Evolutionary conservation across 23 tunicate species (phyloP).

Genomic region (Styela clava): DNA sequence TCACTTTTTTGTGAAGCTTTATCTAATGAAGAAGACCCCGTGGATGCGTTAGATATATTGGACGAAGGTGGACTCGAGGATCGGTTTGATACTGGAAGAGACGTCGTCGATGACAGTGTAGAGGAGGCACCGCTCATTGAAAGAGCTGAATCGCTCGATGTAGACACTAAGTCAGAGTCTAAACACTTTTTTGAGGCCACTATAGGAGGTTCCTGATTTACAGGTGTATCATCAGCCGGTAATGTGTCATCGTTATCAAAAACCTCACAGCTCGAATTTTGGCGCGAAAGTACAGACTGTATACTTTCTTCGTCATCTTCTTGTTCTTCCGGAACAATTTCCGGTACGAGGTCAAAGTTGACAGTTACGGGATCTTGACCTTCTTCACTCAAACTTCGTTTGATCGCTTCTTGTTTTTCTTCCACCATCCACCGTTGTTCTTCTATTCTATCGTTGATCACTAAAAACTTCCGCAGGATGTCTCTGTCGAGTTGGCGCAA

Average conservation of each 20-base stretch:
- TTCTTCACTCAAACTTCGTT: conserved; percentile 29
- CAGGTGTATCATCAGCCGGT: not conserved
- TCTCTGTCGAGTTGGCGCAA: conserved; percentile 70
- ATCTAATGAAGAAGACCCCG: not conserved
- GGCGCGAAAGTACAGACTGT: not conserved
- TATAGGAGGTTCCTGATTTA: not conserved
- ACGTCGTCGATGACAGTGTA: conserved; percentile 25
- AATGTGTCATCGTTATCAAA: not conserved
- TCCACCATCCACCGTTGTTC: conserved; percentile 72
- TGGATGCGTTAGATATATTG: conserved; percentile 18
- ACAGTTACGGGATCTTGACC: conserved; percentile 19
- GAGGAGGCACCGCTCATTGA: conserved; percentile 27
- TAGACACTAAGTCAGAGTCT: conserved; percentile 7
- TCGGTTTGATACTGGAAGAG: conserved; percentile 16
- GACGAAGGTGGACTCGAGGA: conserved; percentile 16
- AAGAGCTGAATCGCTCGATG: conserved; percentile 29
- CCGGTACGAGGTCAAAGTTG: conserved; percentile 9
- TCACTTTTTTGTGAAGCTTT: not conserved
- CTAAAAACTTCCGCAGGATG: conserved; percentile 62
- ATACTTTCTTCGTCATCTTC: conserved; percentile 22
- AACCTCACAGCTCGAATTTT: conserved; percentile 11
- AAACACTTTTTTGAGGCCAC: not conserved
- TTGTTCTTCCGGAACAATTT: not conserved
- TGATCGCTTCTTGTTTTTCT: conserved; percentile 64
- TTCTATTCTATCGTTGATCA: conserved; percentile 63